Evolutionary conservation across 1,140 invertebrate species (phyloP).

Genomic region (Araneus ventricosus): DNA sequence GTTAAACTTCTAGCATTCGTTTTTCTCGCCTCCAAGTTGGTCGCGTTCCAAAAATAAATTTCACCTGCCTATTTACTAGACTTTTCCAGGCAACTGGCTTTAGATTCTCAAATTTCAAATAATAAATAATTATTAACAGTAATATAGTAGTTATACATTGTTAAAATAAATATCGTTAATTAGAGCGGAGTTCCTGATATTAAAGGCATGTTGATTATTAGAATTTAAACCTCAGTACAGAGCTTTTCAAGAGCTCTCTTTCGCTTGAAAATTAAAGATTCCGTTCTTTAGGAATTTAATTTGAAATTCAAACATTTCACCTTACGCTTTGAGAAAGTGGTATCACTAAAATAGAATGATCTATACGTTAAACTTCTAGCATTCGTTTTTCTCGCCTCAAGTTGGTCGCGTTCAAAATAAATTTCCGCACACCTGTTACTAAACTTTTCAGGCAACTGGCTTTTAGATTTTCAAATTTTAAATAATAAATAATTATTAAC

Average conservation of each 20-base stretch:
- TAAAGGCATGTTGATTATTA: background rate
- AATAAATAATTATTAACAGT: too few relatives aligned
- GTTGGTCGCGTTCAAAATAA: too few relatives aligned
- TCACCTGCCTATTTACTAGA: background rate
- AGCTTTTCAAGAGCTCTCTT: background rate
- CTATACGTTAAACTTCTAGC: too few relatives aligned
- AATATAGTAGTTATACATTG: too few relatives aligned
- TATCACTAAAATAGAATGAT: too few relatives aligned
- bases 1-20: background rate
- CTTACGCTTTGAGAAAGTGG: too few relatives aligned
- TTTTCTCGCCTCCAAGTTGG: background rate
- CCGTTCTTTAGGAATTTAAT: background rate
- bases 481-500: too few relatives aligned
- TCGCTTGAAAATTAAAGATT: background rate
- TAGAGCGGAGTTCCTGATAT: background rate
- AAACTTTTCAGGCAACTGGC: too few relatives aligned
- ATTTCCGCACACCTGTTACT: too few relatives aligned
- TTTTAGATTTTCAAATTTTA: too few relatives aligned
- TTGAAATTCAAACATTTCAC: background rate
- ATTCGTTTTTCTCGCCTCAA: too few relatives aligned
- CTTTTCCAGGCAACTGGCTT: background rate
- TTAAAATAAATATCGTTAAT: too few relatives aligned
- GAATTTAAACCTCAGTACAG: background rate
- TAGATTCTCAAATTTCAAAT: background rate
- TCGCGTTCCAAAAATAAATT: background rate